Conservation (phyloP, 1,140 invertebrate genomes). For the Brachionus koreanus region DNA sequence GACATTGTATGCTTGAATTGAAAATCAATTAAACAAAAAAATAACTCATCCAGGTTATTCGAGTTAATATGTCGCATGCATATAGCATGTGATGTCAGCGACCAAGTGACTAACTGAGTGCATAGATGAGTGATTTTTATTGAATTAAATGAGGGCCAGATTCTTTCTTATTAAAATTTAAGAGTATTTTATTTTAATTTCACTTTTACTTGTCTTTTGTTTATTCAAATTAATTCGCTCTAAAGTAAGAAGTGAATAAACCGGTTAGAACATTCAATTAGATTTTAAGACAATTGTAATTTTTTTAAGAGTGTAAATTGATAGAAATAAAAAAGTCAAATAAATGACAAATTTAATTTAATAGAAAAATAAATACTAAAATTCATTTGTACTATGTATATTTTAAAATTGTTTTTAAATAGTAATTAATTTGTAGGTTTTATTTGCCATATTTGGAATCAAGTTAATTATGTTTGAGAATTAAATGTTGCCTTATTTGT, state of each 20-base stretch:
- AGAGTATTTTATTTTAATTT: not conserved
- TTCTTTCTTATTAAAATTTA: not conserved
- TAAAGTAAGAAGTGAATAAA: not conserved
- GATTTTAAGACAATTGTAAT: no score
- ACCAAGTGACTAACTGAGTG: not conserved
- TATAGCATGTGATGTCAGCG: not conserved
- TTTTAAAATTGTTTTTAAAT: no score
- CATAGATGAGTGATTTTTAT: constrained; percentile 16
- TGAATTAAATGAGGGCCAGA: not conserved
- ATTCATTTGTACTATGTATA: no score
- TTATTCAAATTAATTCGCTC: not conserved
- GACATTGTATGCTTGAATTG: not conserved
- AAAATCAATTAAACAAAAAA: not conserved
- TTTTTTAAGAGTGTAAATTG: no score
- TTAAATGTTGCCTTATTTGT: no score
- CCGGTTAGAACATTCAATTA: not conserved
- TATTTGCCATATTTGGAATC: no score
- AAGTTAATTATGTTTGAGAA: no score
- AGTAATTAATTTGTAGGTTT: no score
- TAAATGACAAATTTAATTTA: no score
- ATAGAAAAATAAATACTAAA: no score
- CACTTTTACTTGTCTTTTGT: not conserved
- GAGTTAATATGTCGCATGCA: constrained; percentile 3
- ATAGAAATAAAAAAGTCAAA: no score
- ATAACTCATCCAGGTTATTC: constrained; percentile 5